phyloP scores from a whole-genome alignment of 1,140 invertebrate genomes.

The Formica exsecta region DNA sequence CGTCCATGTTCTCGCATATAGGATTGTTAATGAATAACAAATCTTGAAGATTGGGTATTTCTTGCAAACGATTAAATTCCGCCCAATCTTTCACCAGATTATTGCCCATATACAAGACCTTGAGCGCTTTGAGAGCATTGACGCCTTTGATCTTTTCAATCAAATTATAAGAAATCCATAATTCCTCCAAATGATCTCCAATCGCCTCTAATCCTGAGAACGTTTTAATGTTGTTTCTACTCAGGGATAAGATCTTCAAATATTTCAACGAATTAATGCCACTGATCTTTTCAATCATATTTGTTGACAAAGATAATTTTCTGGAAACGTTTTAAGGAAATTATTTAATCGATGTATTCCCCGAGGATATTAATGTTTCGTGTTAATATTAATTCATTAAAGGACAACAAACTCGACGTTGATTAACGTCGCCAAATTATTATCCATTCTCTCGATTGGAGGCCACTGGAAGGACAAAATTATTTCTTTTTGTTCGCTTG shows the following conservation, averaged over 20 bases:
- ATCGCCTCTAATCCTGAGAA: conserved; percentile 93
- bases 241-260: conserved; percentile 93
- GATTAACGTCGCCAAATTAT: conserved; percentile 87
- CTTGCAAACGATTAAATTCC: conserved; percentile 90
- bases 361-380: neutral
- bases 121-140: conserved; percentile 90
- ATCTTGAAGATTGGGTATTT: conserved; percentile 89
- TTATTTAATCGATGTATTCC: conserved; percentile 3
- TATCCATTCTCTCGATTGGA: conserved; percentile 91
- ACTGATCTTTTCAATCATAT: conserved; percentile 94
- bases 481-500: conserved; percentile 86
- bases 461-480: conserved; percentile 90
- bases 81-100: conserved; percentile 94
- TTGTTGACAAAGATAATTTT: conserved; percentile 94
- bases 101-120: conserved; percentile 92
- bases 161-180: conserved; percentile 96
- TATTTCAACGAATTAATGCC: conserved; percentile 93
- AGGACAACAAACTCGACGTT: conserved; percentile 88
- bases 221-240: conserved; percentile 94
- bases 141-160: conserved; percentile 96
- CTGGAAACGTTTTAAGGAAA: conserved; percentile 83
- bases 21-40: conserved; percentile 89
- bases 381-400: conserved; percentile 16
- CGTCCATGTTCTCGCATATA: conserved; percentile 87
- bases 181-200: conserved; percentile 93